Conservation (phyloP, 1,140 invertebrate species). For the Dinoponera quadriceps region DNA sequence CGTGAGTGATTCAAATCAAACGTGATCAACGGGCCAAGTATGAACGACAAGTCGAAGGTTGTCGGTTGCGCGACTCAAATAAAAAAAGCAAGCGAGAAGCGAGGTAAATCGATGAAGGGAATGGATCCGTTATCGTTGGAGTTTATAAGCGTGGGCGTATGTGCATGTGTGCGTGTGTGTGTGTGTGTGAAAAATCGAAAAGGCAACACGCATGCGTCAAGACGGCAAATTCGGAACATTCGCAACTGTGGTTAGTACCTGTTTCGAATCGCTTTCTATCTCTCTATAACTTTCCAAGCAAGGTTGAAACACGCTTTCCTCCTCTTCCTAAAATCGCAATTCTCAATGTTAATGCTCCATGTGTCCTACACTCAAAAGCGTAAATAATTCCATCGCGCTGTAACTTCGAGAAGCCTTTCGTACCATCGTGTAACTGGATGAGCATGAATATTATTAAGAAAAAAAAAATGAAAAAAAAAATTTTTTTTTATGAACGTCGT, state of each 20-base stretch:
- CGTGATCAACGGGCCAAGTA: conserved; percentile 55
- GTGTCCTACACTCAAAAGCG: neutral
- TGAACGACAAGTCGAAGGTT: conserved; percentile 8
- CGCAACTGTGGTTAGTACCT: conserved; percentile 81
- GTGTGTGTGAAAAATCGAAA: neutral
- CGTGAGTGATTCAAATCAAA: conserved; percentile 59
- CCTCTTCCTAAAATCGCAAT: conserved; percentile 70
- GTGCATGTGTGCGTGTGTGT: neutral
- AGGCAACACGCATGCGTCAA: conserved; percentile 16
- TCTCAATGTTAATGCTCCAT: conserved; percentile 19
- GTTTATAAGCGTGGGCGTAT: neutral
- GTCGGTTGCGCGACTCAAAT: neutral
- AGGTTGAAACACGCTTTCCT: conserved; percentile 83
- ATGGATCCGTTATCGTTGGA: neutral
- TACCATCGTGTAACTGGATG: neutral
- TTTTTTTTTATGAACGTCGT: too few relatives aligned
- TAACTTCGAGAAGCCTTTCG: neutral
- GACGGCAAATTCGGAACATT: conserved; percentile 19
- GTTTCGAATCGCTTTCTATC: conserved; percentile 83
- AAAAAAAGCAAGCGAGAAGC: conserved; percentile 3
- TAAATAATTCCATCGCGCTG: neutral
- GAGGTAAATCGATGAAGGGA: conserved; percentile 1
- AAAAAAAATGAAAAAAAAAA: too few relatives aligned
- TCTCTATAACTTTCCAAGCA: conserved; percentile 85
- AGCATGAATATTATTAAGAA: neutral